Conservation (phyloP, 2,888 invertebrate genomes). For the Balanococcus diminutus region DNA sequence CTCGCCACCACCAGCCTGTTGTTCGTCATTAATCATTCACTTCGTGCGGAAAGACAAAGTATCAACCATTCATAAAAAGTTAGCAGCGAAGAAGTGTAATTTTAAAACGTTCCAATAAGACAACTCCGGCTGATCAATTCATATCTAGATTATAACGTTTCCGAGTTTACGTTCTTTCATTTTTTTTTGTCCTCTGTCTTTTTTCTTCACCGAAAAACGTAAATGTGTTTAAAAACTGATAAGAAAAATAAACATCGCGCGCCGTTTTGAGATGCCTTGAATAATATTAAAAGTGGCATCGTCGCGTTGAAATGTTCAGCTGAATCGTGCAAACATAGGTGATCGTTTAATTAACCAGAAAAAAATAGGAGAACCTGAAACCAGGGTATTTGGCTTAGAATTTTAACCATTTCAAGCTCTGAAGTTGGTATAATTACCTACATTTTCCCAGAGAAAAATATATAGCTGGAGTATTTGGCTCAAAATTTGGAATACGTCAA, state of each 20-base stretch:
- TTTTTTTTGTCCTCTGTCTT: neutral
- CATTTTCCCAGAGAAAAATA: no score
- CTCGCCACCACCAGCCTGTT: neutral
- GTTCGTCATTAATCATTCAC: conserved; percentile 27
- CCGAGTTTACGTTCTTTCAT: neutral
- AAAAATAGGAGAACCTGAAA: neutral
- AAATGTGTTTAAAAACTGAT: conserved; percentile 39
- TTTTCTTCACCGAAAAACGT: conserved; percentile 8
- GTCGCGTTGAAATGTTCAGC: neutral
- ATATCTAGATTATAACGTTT: neutral
- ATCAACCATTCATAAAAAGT: conserved; percentile 19
- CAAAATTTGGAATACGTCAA: no score
- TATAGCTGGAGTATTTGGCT: no score
- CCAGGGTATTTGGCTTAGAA: neutral
- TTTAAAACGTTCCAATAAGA: conserved; percentile 37
- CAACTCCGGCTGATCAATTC: conserved; percentile 28
- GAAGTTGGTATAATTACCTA: no score
- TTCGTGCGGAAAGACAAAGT: conserved; percentile 31
- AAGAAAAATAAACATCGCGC: conserved; percentile 22
- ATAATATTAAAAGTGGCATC: conserved; percentile 24
- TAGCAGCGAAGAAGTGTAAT: neutral
- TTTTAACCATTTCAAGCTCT: no score
- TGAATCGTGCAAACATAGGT: conserved; percentile 11
- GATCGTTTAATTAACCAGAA: conserved; percentile 13
- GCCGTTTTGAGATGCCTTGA: neutral